A percentile compares a stretch with the other conserved stretches of the same genome.
These are phyloP conservation scores for Crossocerus cetratus DNA, from an alignment of 2,888 invertebrate genomes.

Conservation along the genomic window DNA sequence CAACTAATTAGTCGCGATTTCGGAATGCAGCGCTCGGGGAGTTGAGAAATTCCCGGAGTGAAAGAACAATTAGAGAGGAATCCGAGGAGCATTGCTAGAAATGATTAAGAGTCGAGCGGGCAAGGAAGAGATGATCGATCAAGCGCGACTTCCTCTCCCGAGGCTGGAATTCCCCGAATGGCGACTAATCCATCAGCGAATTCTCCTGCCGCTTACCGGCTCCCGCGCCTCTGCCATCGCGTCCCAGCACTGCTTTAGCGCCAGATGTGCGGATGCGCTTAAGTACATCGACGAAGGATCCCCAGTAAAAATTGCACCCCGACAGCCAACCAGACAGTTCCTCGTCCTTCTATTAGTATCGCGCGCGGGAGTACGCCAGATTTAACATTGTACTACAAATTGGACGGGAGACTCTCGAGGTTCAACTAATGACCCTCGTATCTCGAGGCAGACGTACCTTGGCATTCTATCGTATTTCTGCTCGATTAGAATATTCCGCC, in stretches of 20 bases:
- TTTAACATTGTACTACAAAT: background rate
- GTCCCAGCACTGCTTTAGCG: conserved; percentile 32
- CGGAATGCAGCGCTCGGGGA: background rate
- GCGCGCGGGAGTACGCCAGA: conserved; percentile 3
- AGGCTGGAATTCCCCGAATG: conserved; percentile 52
- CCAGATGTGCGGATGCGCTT: conserved; percentile 51
- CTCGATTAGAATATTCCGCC: no score
- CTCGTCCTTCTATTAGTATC: conserved; percentile 17
- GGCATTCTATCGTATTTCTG: background rate
- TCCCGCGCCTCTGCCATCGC: conserved; percentile 12
- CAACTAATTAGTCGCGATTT: background rate
- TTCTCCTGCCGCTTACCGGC: conserved; percentile 53
- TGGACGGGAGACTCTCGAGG: no score
- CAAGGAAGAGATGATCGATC: conserved; percentile 52
- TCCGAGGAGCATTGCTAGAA: background rate
- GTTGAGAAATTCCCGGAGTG: background rate
- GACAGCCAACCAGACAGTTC: conserved; percentile 14
- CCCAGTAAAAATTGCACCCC: conserved; percentile 36
- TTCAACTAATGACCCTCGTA: background rate
- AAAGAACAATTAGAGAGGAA: no score
- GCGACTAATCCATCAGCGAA: conserved; percentile 57
- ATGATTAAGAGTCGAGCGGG: conserved; percentile 25
- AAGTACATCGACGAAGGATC: conserved; percentile 55
- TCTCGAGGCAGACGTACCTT: background rate
- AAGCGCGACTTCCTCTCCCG: conserved; percentile 37